Conservation (phyloP, 2,797 vertebrate genomes). For the Megalops cyprinoides region DNA sequence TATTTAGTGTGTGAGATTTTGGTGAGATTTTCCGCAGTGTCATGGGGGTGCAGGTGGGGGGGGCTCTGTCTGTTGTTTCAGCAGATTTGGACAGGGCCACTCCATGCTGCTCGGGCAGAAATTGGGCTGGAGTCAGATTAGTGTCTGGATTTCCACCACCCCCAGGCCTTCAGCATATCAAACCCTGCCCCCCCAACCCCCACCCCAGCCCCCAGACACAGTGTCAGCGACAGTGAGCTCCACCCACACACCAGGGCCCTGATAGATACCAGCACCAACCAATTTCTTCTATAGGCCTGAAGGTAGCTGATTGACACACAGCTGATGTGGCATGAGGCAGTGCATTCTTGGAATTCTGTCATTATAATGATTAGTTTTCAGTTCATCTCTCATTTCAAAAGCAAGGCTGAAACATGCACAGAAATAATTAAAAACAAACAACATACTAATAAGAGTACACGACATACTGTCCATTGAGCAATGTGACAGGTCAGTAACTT, state of each 20-base stretch:
- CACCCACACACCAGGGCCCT: too few species aligned
- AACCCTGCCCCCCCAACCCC: background rate
- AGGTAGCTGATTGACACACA: background rate
- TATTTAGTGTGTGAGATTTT: background rate
- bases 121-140: slow-evolving; percentile 6
- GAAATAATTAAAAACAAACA: background rate
- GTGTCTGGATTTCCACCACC: background rate
- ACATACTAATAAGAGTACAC: background rate
- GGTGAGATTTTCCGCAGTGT: background rate
- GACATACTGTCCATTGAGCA: background rate
- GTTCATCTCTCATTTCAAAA: background rate
- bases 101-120: slow-evolving; percentile 1
- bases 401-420: too few species aligned
- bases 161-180: background rate
- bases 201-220: background rate
- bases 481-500: too few species aligned
- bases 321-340: background rate
- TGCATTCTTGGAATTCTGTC: background rate
- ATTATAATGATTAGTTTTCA: background rate
- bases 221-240: background rate
- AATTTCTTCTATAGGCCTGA: too few species aligned
- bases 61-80: background rate
- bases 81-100: background rate
- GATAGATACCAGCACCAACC: too few species aligned
- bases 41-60: background rate